Conservation (phyloP, 2,888 invertebrate species). For the Trissolcus japonicus region DNA sequence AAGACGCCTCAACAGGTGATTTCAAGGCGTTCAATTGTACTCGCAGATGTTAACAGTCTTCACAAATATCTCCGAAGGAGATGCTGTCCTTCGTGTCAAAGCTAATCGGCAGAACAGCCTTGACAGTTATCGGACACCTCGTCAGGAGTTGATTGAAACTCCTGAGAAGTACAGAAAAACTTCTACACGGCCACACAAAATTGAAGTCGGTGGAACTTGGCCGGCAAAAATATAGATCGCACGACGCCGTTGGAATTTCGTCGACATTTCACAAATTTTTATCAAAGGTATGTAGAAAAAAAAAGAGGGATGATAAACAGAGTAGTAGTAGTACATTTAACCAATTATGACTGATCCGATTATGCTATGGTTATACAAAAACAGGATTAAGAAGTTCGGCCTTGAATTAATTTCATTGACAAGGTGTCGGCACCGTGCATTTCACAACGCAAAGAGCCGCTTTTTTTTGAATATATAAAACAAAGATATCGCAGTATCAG, state of each 20-base stretch:
- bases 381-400: slow-evolving; percentile 10
- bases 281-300: slow-evolving; percentile 9
- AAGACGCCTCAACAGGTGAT: slow-evolving; percentile 13
- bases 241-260: slow-evolving; percentile 23
- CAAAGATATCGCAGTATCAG: slow-evolving; percentile 3
- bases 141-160: slow-evolving; percentile 3
- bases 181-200: slow-evolving; percentile 2
- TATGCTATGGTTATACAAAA: slow-evolving; percentile 16
- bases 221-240: slow-evolving; percentile 1
- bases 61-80: neutral
- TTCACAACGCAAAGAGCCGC: slow-evolving; percentile 12
- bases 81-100: slow-evolving; percentile 12
- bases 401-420: slow-evolving; percentile 26
- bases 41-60: slow-evolving; percentile 18
- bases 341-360: slow-evolving; percentile 8
- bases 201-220: neutral
- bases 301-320: slow-evolving; percentile 5
- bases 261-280: slow-evolving; percentile 19
- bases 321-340: slow-evolving; percentile 2
- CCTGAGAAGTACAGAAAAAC: slow-evolving; percentile 6
- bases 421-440: slow-evolving; percentile 18
- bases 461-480: slow-evolving; percentile 11
- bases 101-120: slow-evolving; percentile 6
- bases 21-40: slow-evolving; percentile 4
- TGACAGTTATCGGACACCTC: slow-evolving; percentile 8